These are phyloP conservation scores for Brachyalestes nurse DNA, from an alignment of 2,797 vertebrate genomes.

Conservation along the genomic window DNA sequence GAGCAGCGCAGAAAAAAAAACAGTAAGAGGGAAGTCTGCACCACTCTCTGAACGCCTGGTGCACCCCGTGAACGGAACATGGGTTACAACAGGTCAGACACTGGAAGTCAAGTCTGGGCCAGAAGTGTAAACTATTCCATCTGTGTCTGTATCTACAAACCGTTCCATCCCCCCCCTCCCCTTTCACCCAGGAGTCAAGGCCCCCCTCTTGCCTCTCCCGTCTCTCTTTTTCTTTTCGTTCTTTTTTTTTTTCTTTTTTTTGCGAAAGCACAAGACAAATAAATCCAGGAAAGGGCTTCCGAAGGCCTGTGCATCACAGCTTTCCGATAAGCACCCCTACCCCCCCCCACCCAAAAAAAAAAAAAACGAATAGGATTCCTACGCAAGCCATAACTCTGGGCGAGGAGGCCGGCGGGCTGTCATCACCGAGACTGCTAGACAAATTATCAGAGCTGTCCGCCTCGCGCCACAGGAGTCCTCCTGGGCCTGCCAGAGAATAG, in stretches of 20 bases:
- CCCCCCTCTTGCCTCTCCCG: slow-evolving; percentile 32
- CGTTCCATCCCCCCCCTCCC: slow-evolving; percentile 28
- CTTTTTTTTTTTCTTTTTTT: slow-evolving; percentile 37
- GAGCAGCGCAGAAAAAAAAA: slow-evolving; percentile 64
- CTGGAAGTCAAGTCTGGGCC: slow-evolving; percentile 88
- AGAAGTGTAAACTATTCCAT: slow-evolving; percentile 84
- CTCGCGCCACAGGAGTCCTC: slow-evolving; percentile 62
- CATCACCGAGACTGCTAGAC: slow-evolving; percentile 71
- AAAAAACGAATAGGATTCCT: slow-evolving; percentile 61
- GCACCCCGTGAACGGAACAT: slow-evolving; percentile 75
- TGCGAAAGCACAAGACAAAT: slow-evolving; percentile 67
- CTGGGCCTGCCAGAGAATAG: slow-evolving; percentile 67
- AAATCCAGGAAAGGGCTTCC: slow-evolving; percentile 67
- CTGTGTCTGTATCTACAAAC: slow-evolving; percentile 78
- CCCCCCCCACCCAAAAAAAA: slow-evolving; percentile 60
- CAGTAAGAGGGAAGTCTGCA: slow-evolving; percentile 66
- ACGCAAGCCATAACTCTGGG: slow-evolving; percentile 56
- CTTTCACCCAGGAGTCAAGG: slow-evolving; percentile 48
- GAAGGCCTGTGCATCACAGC: slow-evolving; percentile 59
- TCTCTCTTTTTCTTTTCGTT: slow-evolving; percentile 8
- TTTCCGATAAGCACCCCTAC: not conserved
- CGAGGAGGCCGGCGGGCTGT: slow-evolving; percentile 67
- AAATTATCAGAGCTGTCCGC: slow-evolving; percentile 71
- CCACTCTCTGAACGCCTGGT: slow-evolving; percentile 68
- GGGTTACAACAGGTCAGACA: slow-evolving; percentile 86